These are phyloP conservation scores for Ciconia stormi DNA, from an alignment of 2,113 vertebrate genomes.

Conservation along the genomic window DNA sequence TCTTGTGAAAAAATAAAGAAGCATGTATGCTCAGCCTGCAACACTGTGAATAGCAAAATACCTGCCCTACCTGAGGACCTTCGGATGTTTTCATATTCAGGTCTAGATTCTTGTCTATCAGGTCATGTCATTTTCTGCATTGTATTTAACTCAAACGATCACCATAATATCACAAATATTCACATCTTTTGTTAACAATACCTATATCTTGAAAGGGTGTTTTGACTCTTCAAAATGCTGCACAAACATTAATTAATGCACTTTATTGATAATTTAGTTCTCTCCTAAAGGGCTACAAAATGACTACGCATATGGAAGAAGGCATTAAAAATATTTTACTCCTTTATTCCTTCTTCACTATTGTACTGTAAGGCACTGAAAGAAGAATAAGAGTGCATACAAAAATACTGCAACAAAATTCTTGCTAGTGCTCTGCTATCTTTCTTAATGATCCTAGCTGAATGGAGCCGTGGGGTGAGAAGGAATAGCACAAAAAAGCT, in stretches of 20 bases:
- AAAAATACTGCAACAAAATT: background rate
- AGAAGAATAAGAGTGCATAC: background rate
- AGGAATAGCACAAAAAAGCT: background rate
- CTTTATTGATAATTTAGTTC: background rate
- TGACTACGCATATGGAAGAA: fast-evolving
- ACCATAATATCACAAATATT: background rate
- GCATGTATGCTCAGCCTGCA: background rate
- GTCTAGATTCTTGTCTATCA: background rate
- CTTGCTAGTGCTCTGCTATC: background rate
- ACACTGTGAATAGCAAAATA: background rate
- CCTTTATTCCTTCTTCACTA: background rate
- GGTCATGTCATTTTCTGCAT: background rate
- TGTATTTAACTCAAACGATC: background rate
- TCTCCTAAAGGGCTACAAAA: background rate
- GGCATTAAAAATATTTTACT: background rate
- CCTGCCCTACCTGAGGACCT: background rate
- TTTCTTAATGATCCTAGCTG: background rate
- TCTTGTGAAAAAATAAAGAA: background rate
- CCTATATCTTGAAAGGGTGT: background rate
- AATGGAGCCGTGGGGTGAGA: background rate
- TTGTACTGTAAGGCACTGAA: background rate
- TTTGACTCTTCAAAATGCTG: background rate
- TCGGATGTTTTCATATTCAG: background rate
- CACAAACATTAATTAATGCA: background rate
- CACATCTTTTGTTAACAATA: background rate